Conservation (phyloP, 2,888 invertebrate species). For the Torymus texanus region DNA sequence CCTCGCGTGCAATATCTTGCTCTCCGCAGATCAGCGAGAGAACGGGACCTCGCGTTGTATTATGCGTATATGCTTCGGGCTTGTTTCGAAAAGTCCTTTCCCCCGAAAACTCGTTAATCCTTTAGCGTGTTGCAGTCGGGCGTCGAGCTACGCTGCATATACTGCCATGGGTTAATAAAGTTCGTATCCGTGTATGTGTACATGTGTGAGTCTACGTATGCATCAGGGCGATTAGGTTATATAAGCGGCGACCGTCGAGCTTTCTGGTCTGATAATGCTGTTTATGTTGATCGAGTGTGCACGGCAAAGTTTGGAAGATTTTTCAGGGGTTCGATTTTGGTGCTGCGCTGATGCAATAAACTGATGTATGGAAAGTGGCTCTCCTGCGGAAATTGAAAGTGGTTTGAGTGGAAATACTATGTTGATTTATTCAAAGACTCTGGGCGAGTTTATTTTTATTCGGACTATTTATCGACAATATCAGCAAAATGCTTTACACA, state of each 20-base stretch:
- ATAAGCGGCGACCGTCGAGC: conserved; percentile 9
- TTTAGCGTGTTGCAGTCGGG: background rate
- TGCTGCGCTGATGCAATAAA: background rate
- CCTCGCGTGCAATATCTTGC: background rate
- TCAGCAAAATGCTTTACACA: too few species aligned
- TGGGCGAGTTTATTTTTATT: too few species aligned
- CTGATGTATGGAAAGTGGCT: too few species aligned
- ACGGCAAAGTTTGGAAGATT: background rate
- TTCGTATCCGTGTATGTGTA: background rate
- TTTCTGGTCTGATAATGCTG: conserved; percentile 4
- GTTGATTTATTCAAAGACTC: too few species aligned
- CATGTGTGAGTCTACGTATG: too few species aligned
- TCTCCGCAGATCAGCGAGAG: background rate
- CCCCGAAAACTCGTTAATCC: conserved; percentile 28
- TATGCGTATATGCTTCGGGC: background rate
- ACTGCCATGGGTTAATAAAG: conserved; percentile 5
- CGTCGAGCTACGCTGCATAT: background rate
- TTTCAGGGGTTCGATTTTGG: conserved; percentile 8
- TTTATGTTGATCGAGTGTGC: conserved; percentile 13
- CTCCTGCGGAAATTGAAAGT: too few species aligned
- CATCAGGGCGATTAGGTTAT: conserved; percentile 1
- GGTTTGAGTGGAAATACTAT: too few species aligned
- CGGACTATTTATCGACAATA: too few species aligned
- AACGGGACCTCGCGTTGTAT: background rate
- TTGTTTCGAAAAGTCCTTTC: conserved; percentile 7